Evolutionary conservation across 2,797 vertebrate species (phyloP), one percentile per base, ranked within the genome.

Genomic region (Danio tinwini): DNA sequence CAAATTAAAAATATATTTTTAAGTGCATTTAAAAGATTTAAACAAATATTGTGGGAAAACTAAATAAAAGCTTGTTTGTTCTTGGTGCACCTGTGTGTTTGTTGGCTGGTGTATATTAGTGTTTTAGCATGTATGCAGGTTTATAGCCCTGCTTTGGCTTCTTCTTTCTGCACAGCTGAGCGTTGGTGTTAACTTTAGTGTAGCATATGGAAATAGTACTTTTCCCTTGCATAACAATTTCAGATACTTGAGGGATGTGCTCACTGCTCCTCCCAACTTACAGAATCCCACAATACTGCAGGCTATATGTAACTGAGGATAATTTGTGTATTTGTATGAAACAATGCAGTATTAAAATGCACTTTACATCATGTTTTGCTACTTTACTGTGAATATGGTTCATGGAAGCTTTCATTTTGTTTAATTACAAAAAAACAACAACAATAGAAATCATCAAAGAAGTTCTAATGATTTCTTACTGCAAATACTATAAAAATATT

Each of bases 131-230:
- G 63, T 73, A 42, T 63, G 53, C 14, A 59, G 29, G 53, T 80
- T 65, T 21, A n/a, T n/a, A n/a, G 14, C 59, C 39, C 64, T 63
- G 56, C 62, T 63, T 61, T 73, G 9, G 56, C 68, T 61, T 29
- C 7, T 53, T 73, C 56, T 63, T 19, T 69, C 44, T 58, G 21
- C 19, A 49, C 44, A 21, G 42, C 39, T 39, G 14, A 40, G 63
- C 11, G 3, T 68, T 2, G 45, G 21, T 55, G 39, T 74, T 72
- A 6, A 72, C 78, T 82, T 72, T 59, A 73, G 69, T 50, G n/a
- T 29, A 53, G 12, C 10, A n/a, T 9, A 21, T 6, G 50, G 5
- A 58, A 19, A 70, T 68, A 13, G 10, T 8, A 17, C 17, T 74
- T 63, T 39, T 56, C 42, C 21, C 29, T 47, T 68, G 53, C 53